A percentile compares a stretch with the other conserved stretches of the same genome.
Conservation (phyloP, 2,888 invertebrate genomes). For the Caenorhabditis wallacei region DNA sequence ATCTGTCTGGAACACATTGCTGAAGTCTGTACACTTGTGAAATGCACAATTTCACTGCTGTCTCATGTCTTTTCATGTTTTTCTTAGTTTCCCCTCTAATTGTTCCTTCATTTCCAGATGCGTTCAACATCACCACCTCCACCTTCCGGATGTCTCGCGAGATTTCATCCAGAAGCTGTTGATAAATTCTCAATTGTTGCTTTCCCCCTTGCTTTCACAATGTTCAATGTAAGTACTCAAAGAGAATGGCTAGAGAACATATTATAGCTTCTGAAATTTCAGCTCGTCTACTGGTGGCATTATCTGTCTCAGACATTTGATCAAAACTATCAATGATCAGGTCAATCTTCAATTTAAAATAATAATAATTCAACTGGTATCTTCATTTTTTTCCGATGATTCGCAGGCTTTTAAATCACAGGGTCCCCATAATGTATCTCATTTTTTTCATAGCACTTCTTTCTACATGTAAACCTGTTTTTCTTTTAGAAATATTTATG, state of each 20-base stretch:
- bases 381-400: constrained; percentile 45
- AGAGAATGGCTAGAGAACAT: neutral
- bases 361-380: constrained; percentile 43
- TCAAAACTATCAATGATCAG: constrained; percentile 64
- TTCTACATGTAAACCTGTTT: constrained; percentile 11
- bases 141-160: constrained; percentile 67
- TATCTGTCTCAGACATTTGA: constrained; percentile 80
- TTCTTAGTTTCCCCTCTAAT: neutral
- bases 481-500: constrained; percentile 49
- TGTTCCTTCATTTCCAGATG: constrained; percentile 54
- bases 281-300: constrained; percentile 88
- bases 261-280: constrained; percentile 36
- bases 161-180: constrained; percentile 86
- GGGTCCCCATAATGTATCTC: constrained; percentile 63
- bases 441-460: constrained; percentile 8
- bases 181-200: constrained; percentile 97
- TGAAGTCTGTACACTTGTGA: constrained; percentile 33
- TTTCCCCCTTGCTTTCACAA: constrained; percentile 95
- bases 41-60: constrained; percentile 36
- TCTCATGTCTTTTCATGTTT: constrained; percentile 33
- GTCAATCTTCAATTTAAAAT: neutral
- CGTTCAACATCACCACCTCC: constrained; percentile 62
- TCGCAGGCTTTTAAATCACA: constrained; percentile 52
- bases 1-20: constrained; percentile 20
- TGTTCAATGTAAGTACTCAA: constrained; percentile 89